Evolutionary conservation across 2,888 invertebrate species (phyloP).

Genomic region (Nemoura dubitans): DNA sequence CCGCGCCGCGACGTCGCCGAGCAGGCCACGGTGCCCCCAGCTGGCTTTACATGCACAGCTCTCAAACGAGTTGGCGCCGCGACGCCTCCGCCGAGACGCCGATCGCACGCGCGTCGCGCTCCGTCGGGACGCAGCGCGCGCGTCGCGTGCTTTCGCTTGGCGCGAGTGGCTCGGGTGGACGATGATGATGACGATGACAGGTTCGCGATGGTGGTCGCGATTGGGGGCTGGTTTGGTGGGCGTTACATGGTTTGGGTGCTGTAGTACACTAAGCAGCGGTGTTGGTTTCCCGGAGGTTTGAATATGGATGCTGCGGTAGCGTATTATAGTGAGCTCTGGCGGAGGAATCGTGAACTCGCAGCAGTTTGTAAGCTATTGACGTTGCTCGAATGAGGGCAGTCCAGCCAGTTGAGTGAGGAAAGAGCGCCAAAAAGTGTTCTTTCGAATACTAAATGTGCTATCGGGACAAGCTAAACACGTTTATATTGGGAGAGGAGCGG

Average conservation of each 20-base stretch:
- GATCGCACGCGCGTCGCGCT: conserved; percentile 27
- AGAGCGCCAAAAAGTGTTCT: not conserved
- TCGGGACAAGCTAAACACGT: too few species aligned
- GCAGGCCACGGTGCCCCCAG: not conserved
- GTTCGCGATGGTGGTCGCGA: not conserved
- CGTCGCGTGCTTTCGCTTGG: too few species aligned
- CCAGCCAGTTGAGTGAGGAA: not conserved
- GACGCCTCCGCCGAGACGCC: conserved; percentile 41
- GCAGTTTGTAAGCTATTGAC: not conserved
- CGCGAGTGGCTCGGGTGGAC: not conserved
- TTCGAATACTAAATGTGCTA: too few species aligned
- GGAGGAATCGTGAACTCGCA: not conserved
- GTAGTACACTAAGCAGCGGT: too few species aligned
- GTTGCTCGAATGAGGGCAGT: not conserved
- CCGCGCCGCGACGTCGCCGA: not conserved
- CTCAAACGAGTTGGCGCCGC: conserved; percentile 35
- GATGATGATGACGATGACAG: not conserved
- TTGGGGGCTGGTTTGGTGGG: too few species aligned
- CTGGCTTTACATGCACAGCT: not conserved
- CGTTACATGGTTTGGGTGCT: too few species aligned
- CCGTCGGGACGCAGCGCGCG: not conserved
- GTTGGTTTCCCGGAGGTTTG: not conserved
- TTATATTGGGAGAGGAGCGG: too few species aligned
- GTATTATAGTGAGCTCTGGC: not conserved
- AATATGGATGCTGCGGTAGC: not conserved